Conservation (phyloP, 2,888 invertebrate species). For the Parnassius smintheus region DNA sequence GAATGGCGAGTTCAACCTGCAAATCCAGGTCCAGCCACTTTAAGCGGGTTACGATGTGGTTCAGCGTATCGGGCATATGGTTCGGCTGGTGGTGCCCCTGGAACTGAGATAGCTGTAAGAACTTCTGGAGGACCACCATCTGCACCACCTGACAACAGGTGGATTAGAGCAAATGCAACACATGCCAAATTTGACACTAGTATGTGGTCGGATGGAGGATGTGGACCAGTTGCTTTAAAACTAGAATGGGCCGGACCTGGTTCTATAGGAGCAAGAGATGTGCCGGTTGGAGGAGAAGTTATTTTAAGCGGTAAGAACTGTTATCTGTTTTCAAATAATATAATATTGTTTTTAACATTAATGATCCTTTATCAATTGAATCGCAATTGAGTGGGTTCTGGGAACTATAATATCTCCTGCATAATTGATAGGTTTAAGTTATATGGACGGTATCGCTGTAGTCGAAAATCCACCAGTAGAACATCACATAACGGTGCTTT, state of each 20-base stretch:
- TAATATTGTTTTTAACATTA: no score
- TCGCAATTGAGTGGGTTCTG: no score
- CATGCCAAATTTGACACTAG: conserved; percentile 89
- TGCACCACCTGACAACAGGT: conserved; percentile 87
- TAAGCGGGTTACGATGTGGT: conserved; percentile 90
- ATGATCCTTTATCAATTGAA: no score
- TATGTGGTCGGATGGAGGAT: conserved; percentile 92
- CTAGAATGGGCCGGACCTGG: conserved; percentile 84
- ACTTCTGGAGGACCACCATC: conserved; percentile 87
- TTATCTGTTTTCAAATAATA: no score
- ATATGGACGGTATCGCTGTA: no score
- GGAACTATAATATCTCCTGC: no score
- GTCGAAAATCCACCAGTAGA: no score
- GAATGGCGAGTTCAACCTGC: conserved; percentile 83
- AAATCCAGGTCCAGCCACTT: conserved; percentile 72
- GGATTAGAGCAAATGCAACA: conserved; percentile 89
- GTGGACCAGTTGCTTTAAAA: conserved; percentile 90
- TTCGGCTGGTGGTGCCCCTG: conserved; percentile 89
- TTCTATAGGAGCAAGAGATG: conserved; percentile 69
- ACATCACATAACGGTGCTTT: background rate
- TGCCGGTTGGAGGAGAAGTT: conserved; percentile 71
- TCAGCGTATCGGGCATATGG: conserved; percentile 90
- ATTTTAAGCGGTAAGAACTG: conserved; percentile 62
- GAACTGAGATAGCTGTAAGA: conserved; percentile 87
- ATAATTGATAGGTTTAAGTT: no score